Evolutionary conservation across 2,888 invertebrate species (phyloP).

Genomic region (Morpho deidamia): DNA sequence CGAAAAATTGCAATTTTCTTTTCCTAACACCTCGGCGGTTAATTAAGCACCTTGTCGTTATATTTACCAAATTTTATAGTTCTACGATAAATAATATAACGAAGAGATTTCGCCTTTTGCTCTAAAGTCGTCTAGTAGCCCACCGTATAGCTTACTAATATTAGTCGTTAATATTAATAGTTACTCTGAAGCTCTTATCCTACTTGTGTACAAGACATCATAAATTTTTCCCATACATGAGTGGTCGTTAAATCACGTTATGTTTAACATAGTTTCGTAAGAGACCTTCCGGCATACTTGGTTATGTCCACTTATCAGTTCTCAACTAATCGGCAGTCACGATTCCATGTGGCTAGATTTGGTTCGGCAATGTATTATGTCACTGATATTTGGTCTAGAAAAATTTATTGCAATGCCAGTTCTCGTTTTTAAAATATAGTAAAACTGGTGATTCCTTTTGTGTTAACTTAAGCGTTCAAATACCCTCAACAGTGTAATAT

Average conservation of each 20-base stretch:
- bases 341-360: conserved; percentile 46
- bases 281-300: conserved; percentile 39
- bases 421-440: background rate
- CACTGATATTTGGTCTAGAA: conserved; percentile 27
- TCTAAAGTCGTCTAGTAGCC: no score
- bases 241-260: conserved; percentile 48
- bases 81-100: no score
- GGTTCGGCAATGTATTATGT: conserved; percentile 34
- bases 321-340: conserved; percentile 55
- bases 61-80: no score
- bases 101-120: no score
- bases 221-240: conserved; percentile 57
- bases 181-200: background rate
- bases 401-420: conserved; percentile 21
- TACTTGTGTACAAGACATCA: conserved; percentile 35
- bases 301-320: conserved; percentile 49
- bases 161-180: no score
- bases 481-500: no score
- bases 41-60: no score
- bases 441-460: no score
- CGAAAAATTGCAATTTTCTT: no score
- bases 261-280: conserved; percentile 35
- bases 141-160: no score
- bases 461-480: no score
- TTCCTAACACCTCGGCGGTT: no score